Evolutionary conservation across 1,140 invertebrate species (phyloP).

Genomic region (Sminthurinus signatus): DNA sequence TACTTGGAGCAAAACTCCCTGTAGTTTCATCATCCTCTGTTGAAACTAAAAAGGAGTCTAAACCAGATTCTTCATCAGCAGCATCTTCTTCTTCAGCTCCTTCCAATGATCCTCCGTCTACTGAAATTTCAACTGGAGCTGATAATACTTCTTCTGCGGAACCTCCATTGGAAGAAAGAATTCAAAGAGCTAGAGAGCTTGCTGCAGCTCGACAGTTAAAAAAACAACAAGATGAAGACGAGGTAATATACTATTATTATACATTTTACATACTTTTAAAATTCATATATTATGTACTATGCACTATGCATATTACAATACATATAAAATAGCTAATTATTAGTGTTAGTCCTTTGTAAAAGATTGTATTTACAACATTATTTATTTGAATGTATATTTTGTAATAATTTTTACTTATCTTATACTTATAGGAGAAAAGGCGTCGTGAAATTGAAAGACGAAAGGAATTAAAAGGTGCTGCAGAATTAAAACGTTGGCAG

Average conservation of each 20-base stretch:
- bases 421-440: conserved; percentile 52
- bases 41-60: too few relatives aligned
- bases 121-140: not conserved
- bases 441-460: conserved; percentile 64
- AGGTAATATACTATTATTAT: conserved; percentile 52
- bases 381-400: not conserved
- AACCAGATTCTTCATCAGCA: too few relatives aligned
- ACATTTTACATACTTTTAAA: not conserved
- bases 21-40: not conserved
- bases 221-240: conserved; percentile 55
- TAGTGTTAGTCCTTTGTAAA: not conserved
- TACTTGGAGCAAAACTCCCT: conserved; percentile 2
- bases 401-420: conserved; percentile 9
- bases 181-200: conserved; percentile 50
- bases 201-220: conserved; percentile 53
- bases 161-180: conserved; percentile 44
- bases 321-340: too few relatives aligned
- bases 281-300: too few relatives aligned
- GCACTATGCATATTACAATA: too few relatives aligned
- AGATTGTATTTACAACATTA: not conserved
- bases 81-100: not conserved
- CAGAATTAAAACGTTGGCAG: conserved; percentile 60
- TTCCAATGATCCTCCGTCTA: too few relatives aligned
- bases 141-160: conserved; percentile 29
- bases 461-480: conserved; percentile 60